phyloP scores from a whole-genome alignment of 2,888 invertebrate species.

The Drosophila mayaguana region DNA sequence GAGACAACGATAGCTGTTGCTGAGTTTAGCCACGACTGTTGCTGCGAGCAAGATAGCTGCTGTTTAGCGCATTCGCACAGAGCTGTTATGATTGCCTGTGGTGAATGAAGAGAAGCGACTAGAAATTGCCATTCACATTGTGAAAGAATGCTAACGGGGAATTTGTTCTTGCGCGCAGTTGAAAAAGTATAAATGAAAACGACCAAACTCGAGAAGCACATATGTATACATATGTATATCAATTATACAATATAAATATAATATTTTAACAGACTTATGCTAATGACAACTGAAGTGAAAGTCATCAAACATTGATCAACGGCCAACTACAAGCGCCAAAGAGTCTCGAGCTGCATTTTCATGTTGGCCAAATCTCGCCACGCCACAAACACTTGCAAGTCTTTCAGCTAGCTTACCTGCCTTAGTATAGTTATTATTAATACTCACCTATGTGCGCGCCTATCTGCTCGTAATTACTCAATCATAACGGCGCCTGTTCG shows the following conservation, averaged over 20 bases:
- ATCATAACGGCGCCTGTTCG: constrained; percentile 52
- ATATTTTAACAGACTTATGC: background rate
- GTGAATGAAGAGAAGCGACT: background rate
- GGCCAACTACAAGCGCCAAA: background rate
- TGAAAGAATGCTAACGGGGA: background rate
- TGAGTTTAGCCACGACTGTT: background rate
- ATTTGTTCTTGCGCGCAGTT: too few relatives aligned
- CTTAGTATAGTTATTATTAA: background rate
- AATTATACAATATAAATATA: background rate
- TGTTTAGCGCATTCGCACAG: background rate
- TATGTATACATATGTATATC: background rate
- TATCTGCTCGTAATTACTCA: constrained; percentile 41
- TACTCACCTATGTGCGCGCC: constrained; percentile 5
- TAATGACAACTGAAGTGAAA: background rate
- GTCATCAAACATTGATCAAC: background rate
- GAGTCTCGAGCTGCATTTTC: background rate
- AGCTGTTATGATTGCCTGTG: background rate
- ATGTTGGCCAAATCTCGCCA: background rate
- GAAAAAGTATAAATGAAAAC: too few relatives aligned
- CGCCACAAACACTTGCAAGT: background rate
- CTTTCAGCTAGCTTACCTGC: background rate
- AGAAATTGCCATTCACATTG: background rate
- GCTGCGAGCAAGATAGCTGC: background rate
- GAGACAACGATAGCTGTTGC: background rate
- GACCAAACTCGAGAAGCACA: background rate